A percentile compares a stretch with the other conserved stretches of the same genome.
phyloP scores from a whole-genome alignment of 2,113 vertebrate genomes.

The Strix uralensis region DNA sequence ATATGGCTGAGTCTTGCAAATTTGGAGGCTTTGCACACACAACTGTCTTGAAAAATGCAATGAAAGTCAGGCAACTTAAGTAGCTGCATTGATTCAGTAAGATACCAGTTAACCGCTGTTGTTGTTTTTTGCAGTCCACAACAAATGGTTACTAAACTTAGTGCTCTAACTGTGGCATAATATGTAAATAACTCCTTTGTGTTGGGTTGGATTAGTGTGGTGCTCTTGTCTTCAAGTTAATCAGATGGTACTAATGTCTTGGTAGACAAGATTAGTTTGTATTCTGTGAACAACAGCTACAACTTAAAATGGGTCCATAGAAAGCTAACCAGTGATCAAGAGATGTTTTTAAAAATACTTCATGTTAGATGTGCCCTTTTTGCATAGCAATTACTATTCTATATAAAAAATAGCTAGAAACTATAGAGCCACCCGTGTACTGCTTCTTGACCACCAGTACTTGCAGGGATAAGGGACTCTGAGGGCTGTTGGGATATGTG shows the following conservation, averaged over 20 bases:
- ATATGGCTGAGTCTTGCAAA: not conserved
- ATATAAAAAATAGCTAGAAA: not conserved
- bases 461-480: not conserved
- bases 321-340: not conserved
- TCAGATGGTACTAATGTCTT: not conserved
- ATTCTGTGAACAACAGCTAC: fast-evolving
- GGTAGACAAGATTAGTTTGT: not conserved
- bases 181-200: not conserved
- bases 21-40: not conserved
- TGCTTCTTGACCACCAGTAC: not conserved
- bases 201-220: not conserved
- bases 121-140: not conserved
- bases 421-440: not conserved
- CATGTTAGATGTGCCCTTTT: not conserved
- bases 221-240: not conserved
- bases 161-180: not conserved
- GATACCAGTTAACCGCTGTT: not conserved
- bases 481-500: not conserved
- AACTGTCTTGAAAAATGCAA: not conserved
- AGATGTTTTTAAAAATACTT: not conserved
- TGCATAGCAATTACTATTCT: not conserved
- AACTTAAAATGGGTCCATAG: not conserved
- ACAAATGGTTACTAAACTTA: not conserved
- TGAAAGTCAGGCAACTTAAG: not conserved
- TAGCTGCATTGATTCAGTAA: not conserved